Evolutionary conservation across 2,797 vertebrate genomes (phyloP), one percentile per base, ranked within the genome.

Genomic region (Pseudochromis fuscus): DNA sequence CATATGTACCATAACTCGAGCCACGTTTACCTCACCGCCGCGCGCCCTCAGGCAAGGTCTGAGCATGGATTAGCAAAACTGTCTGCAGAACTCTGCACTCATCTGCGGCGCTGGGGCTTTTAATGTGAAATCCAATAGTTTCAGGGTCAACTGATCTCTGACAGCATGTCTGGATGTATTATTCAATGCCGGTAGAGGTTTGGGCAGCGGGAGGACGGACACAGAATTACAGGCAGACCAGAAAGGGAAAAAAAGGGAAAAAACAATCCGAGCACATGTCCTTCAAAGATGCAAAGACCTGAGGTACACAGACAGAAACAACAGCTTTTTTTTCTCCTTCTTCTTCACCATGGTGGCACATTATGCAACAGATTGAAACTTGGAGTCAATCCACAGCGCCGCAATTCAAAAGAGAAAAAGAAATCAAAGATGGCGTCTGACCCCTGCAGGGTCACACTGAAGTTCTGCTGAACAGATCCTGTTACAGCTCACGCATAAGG

Each of bases 61-160:
- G 81, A 81, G 81, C 88, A 88, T 76, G 80, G 90, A 90, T 87
- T 84, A 87, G 69, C 80, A 84, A 84, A 87, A 86, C 86, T 83
- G 90, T 90, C 88, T 83, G 82, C 81, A 83, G 73, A 79, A 77
- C 84, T 77, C 82, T 28, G 72, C 53, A 16, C 83, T 89, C 77
- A 85, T 83, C 84, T 67, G 71, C 52, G 7, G 78, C 42, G 55
- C 75, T 46, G 59, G 52, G 77, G 78, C 86, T 85, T 88, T 87
- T 91, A 89, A 89, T 89, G 84, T 84, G 84, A 88, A 91, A 90
- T 90, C 80, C 90, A 88, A 92, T 91, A 88, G 79, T 89, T 91
- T 91, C 90, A 91, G 90, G 91, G 92, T 90, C 89, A 91, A 85
- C 77, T 84, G 87, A 90, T 88, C 86, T 91, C 89, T 86, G 89